phyloP scores from a whole-genome alignment of 2,888 invertebrate genomes.

The Theristus sp. region DNA sequence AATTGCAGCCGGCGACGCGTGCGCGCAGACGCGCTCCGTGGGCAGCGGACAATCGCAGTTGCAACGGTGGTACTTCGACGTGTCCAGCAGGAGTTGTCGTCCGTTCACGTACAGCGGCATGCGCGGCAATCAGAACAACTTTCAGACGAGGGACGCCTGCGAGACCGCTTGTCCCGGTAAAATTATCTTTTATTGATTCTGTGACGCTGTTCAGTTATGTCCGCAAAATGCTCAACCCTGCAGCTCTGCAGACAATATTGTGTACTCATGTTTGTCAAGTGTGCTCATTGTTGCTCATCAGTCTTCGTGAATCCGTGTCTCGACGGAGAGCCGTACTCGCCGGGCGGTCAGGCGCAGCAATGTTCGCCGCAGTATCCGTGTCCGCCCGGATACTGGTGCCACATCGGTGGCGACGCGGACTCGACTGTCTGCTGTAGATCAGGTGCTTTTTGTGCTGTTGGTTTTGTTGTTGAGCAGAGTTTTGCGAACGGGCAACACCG shows the following conservation, averaged over 20 bases:
- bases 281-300: too few relatives aligned
- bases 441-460: constrained; percentile 10
- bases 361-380: constrained; percentile 24
- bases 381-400: constrained; percentile 24
- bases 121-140: constrained; percentile 27
- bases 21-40: not conserved
- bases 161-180: constrained; percentile 22
- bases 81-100: not conserved
- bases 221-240: too few relatives aligned
- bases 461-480: too few relatives aligned
- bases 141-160: constrained; percentile 21
- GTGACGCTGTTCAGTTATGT: too few relatives aligned
- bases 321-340: constrained; percentile 15
- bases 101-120: constrained; percentile 17
- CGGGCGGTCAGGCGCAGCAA: constrained; percentile 17
- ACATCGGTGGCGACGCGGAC: constrained; percentile 19
- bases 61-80: constrained; percentile 19
- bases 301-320: constrained; percentile 22
- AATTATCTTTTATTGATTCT: too few relatives aligned
- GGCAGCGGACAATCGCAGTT: constrained; percentile 8
- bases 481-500: too few relatives aligned
- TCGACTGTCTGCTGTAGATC: constrained; percentile 25
- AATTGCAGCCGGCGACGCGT: not conserved
- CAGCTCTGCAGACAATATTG: too few relatives aligned
- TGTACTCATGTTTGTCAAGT: too few relatives aligned